These are phyloP conservation scores for Lithophane socia DNA, from an alignment of 2,888 invertebrate genomes.

Conservation along the genomic window DNA sequence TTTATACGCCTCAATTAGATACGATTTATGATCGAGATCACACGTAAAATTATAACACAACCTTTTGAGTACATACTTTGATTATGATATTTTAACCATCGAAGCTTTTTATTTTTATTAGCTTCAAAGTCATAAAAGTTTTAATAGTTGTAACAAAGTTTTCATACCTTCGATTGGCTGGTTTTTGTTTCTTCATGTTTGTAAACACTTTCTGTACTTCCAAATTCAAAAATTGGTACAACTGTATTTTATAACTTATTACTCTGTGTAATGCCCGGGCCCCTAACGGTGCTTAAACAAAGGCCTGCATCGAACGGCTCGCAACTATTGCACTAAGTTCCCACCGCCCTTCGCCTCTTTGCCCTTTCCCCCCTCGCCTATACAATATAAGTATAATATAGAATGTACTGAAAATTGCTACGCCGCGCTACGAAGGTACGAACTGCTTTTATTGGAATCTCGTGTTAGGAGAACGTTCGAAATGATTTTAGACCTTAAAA, in stretches of 20 bases:
- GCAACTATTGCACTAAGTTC: slow-evolving; percentile 72
- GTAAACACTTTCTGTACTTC: too few species aligned
- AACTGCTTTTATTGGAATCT: slow-evolving; percentile 34
- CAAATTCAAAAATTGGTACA: slow-evolving; percentile 29
- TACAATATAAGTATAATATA: slow-evolving; percentile 34
- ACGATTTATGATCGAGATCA: slow-evolving; percentile 58
- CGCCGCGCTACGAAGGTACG: slow-evolving; percentile 37
- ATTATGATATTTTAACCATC: slow-evolving; percentile 25
- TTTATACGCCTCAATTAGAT: slow-evolving; percentile 49
- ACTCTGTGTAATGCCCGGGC: slow-evolving; percentile 49
- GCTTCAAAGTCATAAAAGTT: slow-evolving; percentile 16
- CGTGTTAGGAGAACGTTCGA: background rate
- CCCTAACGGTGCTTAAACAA: slow-evolving; percentile 76
- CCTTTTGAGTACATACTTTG: slow-evolving; percentile 15
- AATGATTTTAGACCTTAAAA: slow-evolving; percentile 11
- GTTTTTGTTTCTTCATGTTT: background rate
- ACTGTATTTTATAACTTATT: slow-evolving; percentile 21
- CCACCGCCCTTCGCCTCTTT: slow-evolving; percentile 57
- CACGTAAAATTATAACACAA: slow-evolving; percentile 32
- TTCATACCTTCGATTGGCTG: slow-evolving; percentile 2
- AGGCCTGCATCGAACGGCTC: slow-evolving; percentile 79
- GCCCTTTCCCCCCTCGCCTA: slow-evolving; percentile 43
- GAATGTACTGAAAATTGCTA: slow-evolving; percentile 58
- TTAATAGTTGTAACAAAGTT: slow-evolving; percentile 3
- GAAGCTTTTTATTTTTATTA: slow-evolving; percentile 27